phyloP scores from a whole-genome alignment of 2,888 invertebrate genomes.

The Palloptera scutellata region DNA sequence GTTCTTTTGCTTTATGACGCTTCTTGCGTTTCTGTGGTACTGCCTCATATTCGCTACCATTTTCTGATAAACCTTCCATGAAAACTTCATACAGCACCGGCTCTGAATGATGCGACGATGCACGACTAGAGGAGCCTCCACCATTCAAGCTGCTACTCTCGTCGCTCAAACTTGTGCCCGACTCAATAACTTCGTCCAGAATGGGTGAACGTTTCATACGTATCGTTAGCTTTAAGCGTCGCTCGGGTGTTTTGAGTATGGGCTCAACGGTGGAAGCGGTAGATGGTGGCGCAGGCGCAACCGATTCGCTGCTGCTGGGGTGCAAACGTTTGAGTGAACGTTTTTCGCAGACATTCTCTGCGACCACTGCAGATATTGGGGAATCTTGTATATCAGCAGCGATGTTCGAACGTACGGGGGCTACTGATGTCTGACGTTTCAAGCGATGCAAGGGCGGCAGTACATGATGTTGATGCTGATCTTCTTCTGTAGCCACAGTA shows the following conservation, averaged over 20 bases:
- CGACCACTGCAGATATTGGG: conserved; percentile 27
- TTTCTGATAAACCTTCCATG: conserved; percentile 75
- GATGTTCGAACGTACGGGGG: conserved; percentile 17
- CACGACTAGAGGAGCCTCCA: conserved; percentile 48
- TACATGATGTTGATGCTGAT: background rate
- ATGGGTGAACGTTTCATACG: conserved; percentile 88
- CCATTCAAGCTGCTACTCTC: conserved; percentile 63
- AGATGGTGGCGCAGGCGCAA: conserved; percentile 26
- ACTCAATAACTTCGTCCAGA: conserved; percentile 83
- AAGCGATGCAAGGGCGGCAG: conserved; percentile 31
- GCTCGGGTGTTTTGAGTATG: conserved; percentile 63
- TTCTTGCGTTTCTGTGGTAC: conserved; percentile 65
- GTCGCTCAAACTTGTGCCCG: conserved; percentile 75
- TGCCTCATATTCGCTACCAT: conserved; percentile 53
- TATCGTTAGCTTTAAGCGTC: conserved; percentile 78
- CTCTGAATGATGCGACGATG: conserved; percentile 51
- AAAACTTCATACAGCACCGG: conserved; percentile 85
- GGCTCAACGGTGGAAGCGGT: conserved; percentile 25
- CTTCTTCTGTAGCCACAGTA: conserved; percentile 33
- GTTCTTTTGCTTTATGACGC: conserved; percentile 69
- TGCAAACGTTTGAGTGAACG: conserved; percentile 43
- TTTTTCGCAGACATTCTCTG: too few relatives aligned
- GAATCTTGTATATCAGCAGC: conserved; percentile 21
- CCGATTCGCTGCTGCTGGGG: conserved; percentile 22
- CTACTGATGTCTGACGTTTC: conserved; percentile 18